phyloP scores from a whole-genome alignment of 2,888 invertebrate species.

The Apotomis turbidana region DNA sequence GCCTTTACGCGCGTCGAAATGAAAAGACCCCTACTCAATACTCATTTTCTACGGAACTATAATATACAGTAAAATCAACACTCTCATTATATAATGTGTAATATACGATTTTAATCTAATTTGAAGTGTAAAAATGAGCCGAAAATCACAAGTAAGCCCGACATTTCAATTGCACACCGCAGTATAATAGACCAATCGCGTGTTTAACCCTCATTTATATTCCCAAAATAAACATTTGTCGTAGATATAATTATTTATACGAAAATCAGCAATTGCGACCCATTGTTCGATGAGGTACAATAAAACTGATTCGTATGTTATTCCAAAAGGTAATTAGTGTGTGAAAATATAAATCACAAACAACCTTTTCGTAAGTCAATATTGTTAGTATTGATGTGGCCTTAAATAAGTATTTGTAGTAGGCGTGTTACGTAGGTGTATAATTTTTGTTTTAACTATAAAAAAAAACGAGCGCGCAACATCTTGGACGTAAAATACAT shows the following conservation, averaged over 20 bases:
- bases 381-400: no score
- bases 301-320: constrained; percentile 37
- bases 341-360: not conserved
- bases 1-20: not conserved
- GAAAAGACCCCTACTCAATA: not conserved
- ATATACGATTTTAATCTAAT: constrained; percentile 38
- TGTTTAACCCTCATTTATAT: constrained; percentile 42
- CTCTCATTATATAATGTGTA: constrained; percentile 1
- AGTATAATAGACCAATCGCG: constrained; percentile 46
- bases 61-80: constrained; percentile 10
- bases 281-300: constrained; percentile 44
- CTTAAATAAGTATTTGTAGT: not conserved
- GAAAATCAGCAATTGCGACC: constrained; percentile 46
- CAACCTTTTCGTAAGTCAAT: no score
- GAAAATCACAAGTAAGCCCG: constrained; percentile 43
- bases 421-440: not conserved
- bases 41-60: not conserved
- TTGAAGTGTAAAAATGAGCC: constrained; percentile 42
- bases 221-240: constrained; percentile 41
- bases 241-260: constrained; percentile 41
- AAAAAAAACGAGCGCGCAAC: no score
- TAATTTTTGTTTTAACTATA: no score
- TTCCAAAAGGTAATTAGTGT: not conserved
- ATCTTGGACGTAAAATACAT: no score
- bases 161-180: constrained; percentile 46